Evolutionary conservation across 1,140 invertebrate species (phyloP), one percentile per base, ranked within the genome.

Genomic region (Thaumatotibia leucotreta): DNA sequence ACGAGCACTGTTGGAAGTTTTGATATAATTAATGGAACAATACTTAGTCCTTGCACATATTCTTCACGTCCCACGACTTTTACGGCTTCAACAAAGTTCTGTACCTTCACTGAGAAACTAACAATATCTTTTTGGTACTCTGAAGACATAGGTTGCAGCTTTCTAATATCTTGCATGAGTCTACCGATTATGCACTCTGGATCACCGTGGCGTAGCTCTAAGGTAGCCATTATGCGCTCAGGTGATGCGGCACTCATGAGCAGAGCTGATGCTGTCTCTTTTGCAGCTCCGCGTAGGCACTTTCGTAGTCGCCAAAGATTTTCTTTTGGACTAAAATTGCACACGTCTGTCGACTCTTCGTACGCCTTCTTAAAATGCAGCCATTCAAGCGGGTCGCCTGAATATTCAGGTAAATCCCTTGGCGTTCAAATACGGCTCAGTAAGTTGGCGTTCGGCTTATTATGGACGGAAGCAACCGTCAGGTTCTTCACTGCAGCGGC

Each of bases 311-410:
- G 29, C 27, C 69, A 50, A 0, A 64, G 4, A 14, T 69, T 69
- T 62, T 66, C 65, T 20, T 33, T 63, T 24, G 66, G 39, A n/a
- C 54, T 23, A 31, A 58, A 73, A 11, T 64, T 65, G 22, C 58
- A 65, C 31, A 66, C 6, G 5, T 32, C 10, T 24, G 64, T 69
- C n/a, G 61, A 67, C 23, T 32, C 32, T 22, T 72, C 32, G 17
- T 31, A 72, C 1, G 33, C 50, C 2, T 49, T 24, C 3, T 62
- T 68, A 68, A 68, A 71, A 3, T 45, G 10, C 2, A 64, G 50
- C 66, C 69, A 72, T 4, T 65, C 66, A 45, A 68, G 31, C 23
- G 63, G 63, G n/a, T 65, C 32, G 1, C 69, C 66, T 23, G 33
- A 49, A 61, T 61, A 71, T 6, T 22, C 22, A 17, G 69, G 69